phyloP scores from a whole-genome alignment of 2,113 vertebrate genomes.

The Sinocyclocheilus rhinocerous region DNA sequence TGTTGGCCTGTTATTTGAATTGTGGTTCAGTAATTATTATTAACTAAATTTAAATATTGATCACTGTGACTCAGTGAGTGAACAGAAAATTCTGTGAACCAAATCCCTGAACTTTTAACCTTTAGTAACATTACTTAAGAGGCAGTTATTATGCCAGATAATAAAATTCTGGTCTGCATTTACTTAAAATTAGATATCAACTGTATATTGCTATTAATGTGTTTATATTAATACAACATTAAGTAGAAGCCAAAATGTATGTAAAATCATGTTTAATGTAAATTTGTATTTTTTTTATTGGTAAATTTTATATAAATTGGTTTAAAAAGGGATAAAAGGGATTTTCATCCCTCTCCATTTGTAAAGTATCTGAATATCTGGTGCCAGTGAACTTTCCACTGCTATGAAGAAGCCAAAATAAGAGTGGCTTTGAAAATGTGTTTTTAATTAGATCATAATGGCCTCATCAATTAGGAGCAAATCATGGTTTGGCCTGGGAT shows the following conservation, averaged over 20 bases:
- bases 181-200: background rate
- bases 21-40: background rate
- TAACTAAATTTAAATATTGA: slow-evolving; percentile 1
- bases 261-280: background rate
- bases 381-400: slow-evolving; percentile 1
- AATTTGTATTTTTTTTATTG: background rate
- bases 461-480: slow-evolving; percentile 91
- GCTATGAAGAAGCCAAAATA: background rate
- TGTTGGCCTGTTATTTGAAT: background rate
- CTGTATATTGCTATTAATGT: background rate
- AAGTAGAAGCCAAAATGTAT: background rate
- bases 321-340: too few species aligned
- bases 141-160: background rate
- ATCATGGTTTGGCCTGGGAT: slow-evolving; percentile 84
- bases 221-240: background rate
- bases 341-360: background rate
- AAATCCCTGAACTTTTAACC: slow-evolving; percentile 2
- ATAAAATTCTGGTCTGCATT: background rate
- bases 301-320: background rate
- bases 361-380: slow-evolving; percentile 13
- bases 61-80: background rate
- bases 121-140: background rate
- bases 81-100: background rate
- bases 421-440: slow-evolving; percentile 83
- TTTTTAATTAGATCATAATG: slow-evolving; percentile 91